phyloP scores from a whole-genome alignment of 2,888 invertebrate species.

The Pristionchus exspectatus region DNA sequence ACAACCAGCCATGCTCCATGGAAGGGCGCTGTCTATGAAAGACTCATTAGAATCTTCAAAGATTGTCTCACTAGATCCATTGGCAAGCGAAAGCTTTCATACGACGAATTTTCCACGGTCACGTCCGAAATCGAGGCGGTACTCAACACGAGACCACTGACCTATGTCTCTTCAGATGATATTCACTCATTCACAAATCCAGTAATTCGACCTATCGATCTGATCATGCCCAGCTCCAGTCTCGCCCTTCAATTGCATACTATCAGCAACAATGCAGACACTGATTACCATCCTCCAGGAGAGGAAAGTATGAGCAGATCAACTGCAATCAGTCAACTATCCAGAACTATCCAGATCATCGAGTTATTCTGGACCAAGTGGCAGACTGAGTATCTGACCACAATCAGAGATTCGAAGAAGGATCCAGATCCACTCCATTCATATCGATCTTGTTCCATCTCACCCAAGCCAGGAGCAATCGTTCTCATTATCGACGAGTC shows the following conservation, averaged over 20 bases:
- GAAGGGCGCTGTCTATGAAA: not conserved
- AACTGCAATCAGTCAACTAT: not conserved
- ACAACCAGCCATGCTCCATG: not conserved
- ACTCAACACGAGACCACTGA: not conserved
- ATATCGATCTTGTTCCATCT: conserved; percentile 3
- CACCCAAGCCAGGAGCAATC: not conserved
- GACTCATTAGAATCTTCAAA: not conserved
- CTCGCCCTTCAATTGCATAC: not conserved
- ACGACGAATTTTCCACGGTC: not conserved
- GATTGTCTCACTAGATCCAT: not conserved
- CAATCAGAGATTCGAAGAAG: not conserved
- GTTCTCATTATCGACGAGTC: not conserved
- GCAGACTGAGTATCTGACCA: not conserved
- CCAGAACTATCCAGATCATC: not conserved
- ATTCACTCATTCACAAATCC: not conserved
- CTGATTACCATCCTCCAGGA: not conserved
- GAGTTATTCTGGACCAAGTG: not conserved
- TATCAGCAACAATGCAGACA: not conserved
- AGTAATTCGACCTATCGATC: not conserved
- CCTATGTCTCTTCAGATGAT: not conserved
- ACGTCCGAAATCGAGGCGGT: not conserved
- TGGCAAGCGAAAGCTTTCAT: not conserved
- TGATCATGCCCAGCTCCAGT: not conserved
- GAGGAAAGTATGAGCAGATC: not conserved
- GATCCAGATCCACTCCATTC: not conserved